Conservation (phyloP, 1,140 invertebrate genomes). For the Parapsyche elsis region DNA sequence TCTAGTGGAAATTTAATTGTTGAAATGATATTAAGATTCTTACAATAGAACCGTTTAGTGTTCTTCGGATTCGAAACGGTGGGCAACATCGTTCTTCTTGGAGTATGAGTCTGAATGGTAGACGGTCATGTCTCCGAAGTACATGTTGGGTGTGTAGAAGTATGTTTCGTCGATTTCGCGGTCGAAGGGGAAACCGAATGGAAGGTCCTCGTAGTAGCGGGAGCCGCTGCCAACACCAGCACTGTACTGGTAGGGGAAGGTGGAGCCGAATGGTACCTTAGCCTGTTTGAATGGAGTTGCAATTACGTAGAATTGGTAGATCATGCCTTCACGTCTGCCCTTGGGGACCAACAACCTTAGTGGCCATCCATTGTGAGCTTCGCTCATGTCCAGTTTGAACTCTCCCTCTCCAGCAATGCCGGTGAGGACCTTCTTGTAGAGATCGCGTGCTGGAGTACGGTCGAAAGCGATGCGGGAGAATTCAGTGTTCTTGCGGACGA, state of each 20-base stretch:
- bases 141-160: constrained; percentile 74
- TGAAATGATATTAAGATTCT: not conserved
- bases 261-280: constrained; percentile 29
- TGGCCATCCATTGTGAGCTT: constrained; percentile 70
- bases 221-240: constrained; percentile 48
- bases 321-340: constrained; percentile 69
- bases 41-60: not conserved
- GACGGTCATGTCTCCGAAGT: constrained; percentile 73
- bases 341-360: constrained; percentile 70
- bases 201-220: constrained; percentile 65
- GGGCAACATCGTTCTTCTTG: constrained; percentile 22
- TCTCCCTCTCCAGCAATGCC: constrained; percentile 63
- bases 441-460: constrained; percentile 65
- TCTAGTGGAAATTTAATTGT: too few relatives aligned
- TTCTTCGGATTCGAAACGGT: constrained; percentile 3
- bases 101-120: constrained; percentile 62
- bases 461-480: constrained; percentile 65
- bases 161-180: constrained; percentile 69
- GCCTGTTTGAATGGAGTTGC: constrained; percentile 62
- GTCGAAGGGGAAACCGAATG: constrained; percentile 78
- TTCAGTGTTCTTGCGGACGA: constrained; percentile 66
- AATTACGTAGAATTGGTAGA: constrained; percentile 70
- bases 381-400: constrained; percentile 65
- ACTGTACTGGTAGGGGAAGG: constrained; percentile 58
- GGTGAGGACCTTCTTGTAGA: constrained; percentile 64